These are phyloP conservation scores for Drosophila persimilis DNA, from an alignment of 1,140 invertebrate species.

Conservation along the genomic window DNA sequence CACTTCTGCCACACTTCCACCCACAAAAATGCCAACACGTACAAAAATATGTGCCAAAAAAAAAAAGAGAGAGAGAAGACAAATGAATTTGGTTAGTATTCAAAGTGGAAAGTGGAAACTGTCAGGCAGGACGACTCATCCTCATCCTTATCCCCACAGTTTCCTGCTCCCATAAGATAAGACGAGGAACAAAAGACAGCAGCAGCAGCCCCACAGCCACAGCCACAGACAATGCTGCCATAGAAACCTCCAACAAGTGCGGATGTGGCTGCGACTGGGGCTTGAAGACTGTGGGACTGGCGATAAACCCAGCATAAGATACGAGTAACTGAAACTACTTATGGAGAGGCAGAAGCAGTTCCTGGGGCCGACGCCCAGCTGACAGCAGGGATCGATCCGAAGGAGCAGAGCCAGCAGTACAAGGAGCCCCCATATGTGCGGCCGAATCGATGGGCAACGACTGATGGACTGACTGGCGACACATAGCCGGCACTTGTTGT, in stretches of 20 bases:
- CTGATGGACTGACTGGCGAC: slow-evolving; percentile 49
- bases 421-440: slow-evolving; percentile 38
- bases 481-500: slow-evolving; percentile 60
- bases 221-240: slow-evolving; percentile 2
- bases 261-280: slow-evolving; percentile 31
- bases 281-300: slow-evolving; percentile 8
- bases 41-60: slow-evolving; percentile 6
- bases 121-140: not conserved
- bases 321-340: slow-evolving; percentile 5
- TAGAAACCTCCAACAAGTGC: slow-evolving; percentile 19
- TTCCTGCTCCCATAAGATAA: slow-evolving; percentile 33
- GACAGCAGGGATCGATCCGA: slow-evolving; percentile 46
- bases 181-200: slow-evolving; percentile 8
- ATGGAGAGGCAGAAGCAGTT: too few relatives aligned
- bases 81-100: slow-evolving; percentile 13
- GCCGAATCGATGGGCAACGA: slow-evolving; percentile 35
- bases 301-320: too few relatives aligned
- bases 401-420: slow-evolving; percentile 44
- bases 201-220: not conserved
- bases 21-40: slow-evolving; percentile 11
- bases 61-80: too few relatives aligned
- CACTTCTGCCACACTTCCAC: too few relatives aligned
- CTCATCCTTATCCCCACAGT: not conserved
- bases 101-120: slow-evolving; percentile 13
- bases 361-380: slow-evolving; percentile 44